Evolutionary conservation across 2,888 invertebrate genomes (phyloP).

Genomic region (Agrotis segetum): DNA sequence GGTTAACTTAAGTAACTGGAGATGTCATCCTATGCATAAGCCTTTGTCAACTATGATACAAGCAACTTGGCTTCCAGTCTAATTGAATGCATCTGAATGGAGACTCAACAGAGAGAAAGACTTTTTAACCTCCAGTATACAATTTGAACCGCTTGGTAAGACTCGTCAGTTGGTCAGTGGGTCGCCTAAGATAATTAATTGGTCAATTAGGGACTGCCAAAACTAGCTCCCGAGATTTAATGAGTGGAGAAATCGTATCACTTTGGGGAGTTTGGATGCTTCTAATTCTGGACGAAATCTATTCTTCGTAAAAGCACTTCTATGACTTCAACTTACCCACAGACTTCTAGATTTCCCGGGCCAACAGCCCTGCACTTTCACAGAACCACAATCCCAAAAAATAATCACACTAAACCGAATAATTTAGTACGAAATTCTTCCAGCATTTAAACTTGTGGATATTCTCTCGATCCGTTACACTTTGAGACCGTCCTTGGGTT

Average conservation of each 20-base stretch:
- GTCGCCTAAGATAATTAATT: background rate
- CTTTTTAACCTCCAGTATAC: background rate
- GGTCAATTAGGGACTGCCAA: rapidly evolving
- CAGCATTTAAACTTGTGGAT: constrained; percentile 17
- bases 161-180: too few species aligned
- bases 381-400: constrained; percentile 22
- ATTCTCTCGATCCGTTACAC: constrained; percentile 26
- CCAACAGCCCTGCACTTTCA: constrained; percentile 5
- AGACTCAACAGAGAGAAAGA: background rate
- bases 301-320: background rate
- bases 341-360: constrained; percentile 3
- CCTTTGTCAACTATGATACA: background rate
- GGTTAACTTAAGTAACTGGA: background rate
- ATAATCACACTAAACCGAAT: constrained; percentile 42
- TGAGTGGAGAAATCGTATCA: too few species aligned
- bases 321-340: constrained; percentile 33
- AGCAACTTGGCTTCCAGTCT: background rate
- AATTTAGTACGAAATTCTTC: constrained; percentile 44
- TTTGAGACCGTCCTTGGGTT: constrained; percentile 59
- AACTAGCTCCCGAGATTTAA: background rate
- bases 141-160: background rate
- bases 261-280: too few species aligned
- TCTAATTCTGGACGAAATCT: too few species aligned
- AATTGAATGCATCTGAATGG: background rate
- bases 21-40: background rate